phyloP scores from a whole-genome alignment of 2,797 vertebrate genomes.

The Naso thynnoides region DNA sequence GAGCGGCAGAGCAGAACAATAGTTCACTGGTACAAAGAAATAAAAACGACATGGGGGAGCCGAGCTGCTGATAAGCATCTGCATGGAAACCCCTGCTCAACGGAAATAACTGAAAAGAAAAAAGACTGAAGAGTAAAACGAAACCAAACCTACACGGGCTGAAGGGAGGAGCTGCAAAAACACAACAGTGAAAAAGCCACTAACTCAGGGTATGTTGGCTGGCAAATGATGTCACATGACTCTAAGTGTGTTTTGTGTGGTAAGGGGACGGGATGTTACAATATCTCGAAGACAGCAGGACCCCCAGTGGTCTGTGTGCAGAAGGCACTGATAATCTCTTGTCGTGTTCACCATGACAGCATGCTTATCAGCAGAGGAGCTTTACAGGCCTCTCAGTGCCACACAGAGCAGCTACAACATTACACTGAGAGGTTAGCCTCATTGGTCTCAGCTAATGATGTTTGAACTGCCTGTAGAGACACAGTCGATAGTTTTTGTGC shows the following conservation, averaged over 20 bases:
- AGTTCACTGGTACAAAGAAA: conserved; percentile 1
- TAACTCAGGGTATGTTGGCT: conserved; percentile 2
- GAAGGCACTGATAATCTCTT: conserved; percentile 68
- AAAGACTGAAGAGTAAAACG: background rate
- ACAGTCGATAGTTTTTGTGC: conserved; percentile 15
- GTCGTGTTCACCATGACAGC: conserved; percentile 59
- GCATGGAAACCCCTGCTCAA: conserved; percentile 67
- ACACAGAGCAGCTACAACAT: conserved; percentile 21
- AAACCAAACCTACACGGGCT: conserved; percentile 14
- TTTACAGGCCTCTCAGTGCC: conserved; percentile 17
- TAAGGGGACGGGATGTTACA: background rate
- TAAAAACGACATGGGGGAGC: background rate
- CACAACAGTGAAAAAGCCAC: conserved; percentile 20
- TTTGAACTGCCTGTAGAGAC: conserved; percentile 21
- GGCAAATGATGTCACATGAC: conserved; percentile 26
- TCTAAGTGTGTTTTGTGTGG: conserved; percentile 31
- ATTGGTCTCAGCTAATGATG: conserved; percentile 47
- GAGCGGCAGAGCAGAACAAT: conserved; percentile 7
- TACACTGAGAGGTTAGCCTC: conserved; percentile 39
- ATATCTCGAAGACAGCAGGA: conserved; percentile 72
- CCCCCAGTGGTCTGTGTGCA: conserved; percentile 47
- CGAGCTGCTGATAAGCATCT: conserved; percentile 40
- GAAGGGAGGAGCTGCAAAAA: conserved; percentile 14
- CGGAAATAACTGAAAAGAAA: conserved; percentile 42
- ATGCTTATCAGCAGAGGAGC: conserved; percentile 72